Evolutionary conservation across 2,888 invertebrate genomes (phyloP), one percentile per base, ranked within the genome.

Genomic region (Theretra japonica): DNA sequence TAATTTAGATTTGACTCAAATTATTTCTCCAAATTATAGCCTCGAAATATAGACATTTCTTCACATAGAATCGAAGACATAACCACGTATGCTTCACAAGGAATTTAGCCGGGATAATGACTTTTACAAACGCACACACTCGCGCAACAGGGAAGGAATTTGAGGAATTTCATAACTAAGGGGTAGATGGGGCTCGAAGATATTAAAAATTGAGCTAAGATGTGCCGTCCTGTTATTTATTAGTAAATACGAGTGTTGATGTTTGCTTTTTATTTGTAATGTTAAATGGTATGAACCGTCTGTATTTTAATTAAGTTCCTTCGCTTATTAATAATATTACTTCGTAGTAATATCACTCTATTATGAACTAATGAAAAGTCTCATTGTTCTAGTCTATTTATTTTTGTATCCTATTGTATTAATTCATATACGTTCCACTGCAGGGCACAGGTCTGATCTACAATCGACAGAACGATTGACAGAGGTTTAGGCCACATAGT

Each of bases 121-220:
- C 62, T 65, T 65, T 65, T 65, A 65, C 41, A 65, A 65, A 41
- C 62, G 62, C 62, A 62, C 60, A 65, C 62, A 41, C 41, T 65
- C 62, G 11, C 41, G 41, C 21, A 21, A 17, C 15, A 23, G 41
- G 17, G 41, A 33, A 65, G 62, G 62, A 65, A 48, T 65, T 65
- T 65, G 62, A 65, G 62, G 21, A 65, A 65, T 65, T 21, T 65
- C 41, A 41, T 41, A 65, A 21, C 62, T 21, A n/a, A 62, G 62
- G 62, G 33, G 33, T 33, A 17, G 62, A 33, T 30, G 28, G n/a
- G 25, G 2, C 19, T 62, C 21, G 53, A n/a, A 53, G 53, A 62
- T 62, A 62, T 58, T 33, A 62, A 60, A 30, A 60, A 60, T 59
- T 30, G 59, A 28, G 30, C 23, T 28, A 15, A 58, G 23, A 53